Evolutionary conservation across 2,888 invertebrate genomes (phyloP), one percentile per base, ranked within the genome.

Genomic region (Willowsia nigromaculata): DNA sequence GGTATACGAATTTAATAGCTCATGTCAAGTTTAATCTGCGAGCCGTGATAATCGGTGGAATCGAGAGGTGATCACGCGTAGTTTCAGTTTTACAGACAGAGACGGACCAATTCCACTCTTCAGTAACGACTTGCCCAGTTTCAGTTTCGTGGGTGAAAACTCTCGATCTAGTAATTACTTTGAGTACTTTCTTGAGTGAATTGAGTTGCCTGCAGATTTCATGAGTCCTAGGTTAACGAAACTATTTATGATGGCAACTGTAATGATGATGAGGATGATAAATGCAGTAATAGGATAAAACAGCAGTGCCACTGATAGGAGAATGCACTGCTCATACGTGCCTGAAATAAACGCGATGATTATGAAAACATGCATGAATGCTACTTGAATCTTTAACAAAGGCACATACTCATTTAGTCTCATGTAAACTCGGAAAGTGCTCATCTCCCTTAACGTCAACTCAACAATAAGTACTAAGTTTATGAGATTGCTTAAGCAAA

Each of bases 101-200:
- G n/a, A n/a, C n/a, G n/a, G n/a, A 85, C 76, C 85, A 85, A 85
- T 76, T 33, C n/a, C n/a, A n/a, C 56, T 30, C 22, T 18, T 62
- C 22, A 33, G 65, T 78, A 78, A 47, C 85, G 37, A 85, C 65
- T 85, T 85, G 78, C 85, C 78, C 59, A 76, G 62, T 47, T 78
- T 68, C 47, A 18, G 53, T 76, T 76, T 76, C 76, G 76, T 50
- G 50, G 53, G 47, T 43, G 74, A 76, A 37, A 15, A 68, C 25
- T 25, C 43, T n/a, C 27, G 13, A 30, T 18, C 15, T 13, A 50
- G 50, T 76, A 76, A 76, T 76, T 76, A 53, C 76, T 15, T 18
- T 53, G 30, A n/a, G n/a, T n/a, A n/a, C 43, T 7, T 68, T 68
- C 25, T 50, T n/a, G 50, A n/a, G 50, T n/a, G 13, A 18, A 37